A percentile compares a stretch with the other conserved stretches of the same genome.
Conservation (phyloP, 1,140 invertebrate genomes). For the Bombus pyrosoma region DNA sequence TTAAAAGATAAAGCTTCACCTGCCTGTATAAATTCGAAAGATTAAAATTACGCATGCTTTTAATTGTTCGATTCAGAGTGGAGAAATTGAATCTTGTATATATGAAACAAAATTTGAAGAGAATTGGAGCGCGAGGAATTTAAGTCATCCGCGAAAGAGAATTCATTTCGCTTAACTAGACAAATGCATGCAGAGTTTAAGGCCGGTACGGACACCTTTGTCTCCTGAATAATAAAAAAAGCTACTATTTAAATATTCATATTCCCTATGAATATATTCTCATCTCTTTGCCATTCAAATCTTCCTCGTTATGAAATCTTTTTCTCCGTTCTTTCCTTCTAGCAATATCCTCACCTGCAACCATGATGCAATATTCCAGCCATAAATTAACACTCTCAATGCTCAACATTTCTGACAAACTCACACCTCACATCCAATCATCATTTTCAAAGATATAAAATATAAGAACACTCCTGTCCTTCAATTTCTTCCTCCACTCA, state of each 20-base stretch:
- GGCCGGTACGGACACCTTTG: background rate
- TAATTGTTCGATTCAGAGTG: no score
- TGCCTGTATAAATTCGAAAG: background rate
- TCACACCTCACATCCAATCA: background rate
- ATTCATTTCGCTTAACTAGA: background rate
- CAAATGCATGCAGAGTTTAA: background rate
- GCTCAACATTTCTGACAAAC: background rate
- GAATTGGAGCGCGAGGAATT: background rate
- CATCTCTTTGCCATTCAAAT: constrained; percentile 44
- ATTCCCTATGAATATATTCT: constrained; percentile 35
- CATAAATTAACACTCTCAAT: background rate
- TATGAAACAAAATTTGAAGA: background rate
- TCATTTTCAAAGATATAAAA: background rate
- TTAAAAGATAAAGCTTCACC: background rate
- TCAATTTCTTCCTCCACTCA: background rate
- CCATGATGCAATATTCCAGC: background rate
- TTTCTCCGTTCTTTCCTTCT: constrained; percentile 2
- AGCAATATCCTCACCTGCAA: background rate
- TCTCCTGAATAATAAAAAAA: constrained; percentile 36
- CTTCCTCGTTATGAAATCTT: background rate
- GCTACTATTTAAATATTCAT: constrained; percentile 36
- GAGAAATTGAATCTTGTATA: background rate
- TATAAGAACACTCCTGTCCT: no score
- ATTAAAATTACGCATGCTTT: background rate
- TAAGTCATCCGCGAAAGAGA: background rate